Base-by-base conservation (phyloP, 2,888 invertebrate species). In the Drosophila leonis region DNA sequence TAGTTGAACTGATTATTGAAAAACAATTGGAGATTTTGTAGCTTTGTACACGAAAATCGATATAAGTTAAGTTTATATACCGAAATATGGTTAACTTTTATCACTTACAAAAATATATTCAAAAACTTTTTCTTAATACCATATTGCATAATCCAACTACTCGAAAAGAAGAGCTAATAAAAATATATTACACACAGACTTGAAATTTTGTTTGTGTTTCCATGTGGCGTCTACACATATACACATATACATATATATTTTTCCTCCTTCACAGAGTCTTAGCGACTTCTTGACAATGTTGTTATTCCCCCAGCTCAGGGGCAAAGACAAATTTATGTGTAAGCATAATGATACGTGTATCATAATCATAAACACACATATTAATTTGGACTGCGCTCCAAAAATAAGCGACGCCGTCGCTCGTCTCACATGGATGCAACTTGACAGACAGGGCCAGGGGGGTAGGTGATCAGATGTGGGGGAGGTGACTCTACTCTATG, bases 331-430 rank as follows among this genome's bases (percentile, higher is more conserved):
- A 78, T 74, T 65, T 78, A 78, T 78, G 65, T 61, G 24, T 59
- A 65, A 67, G 67, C 78, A 78, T 75, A 78, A 78, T 75, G 86
- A 73, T 83, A 72, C 83, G 75, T 85, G 83, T 88, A 83, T 88
- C 86, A 83, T 83, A 88, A 83, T 83, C 88, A 80, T 85, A 86
- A 88, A 83, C 89, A 88, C 74, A 87, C 74, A 88, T 88, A 84
- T 88, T 88, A 83, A 84, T 88, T 88, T 88, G 89, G 89, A 69
- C 76, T 75, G 81, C 72, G 81, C 74, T 84, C 84, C 84, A 88
- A 84, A 84, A 84, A 84, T 84, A 84, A 82, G 82, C 79, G 67
- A 83, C 54, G 83, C 72, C 81, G 78, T 51, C 73, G 76, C 76
- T 71, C 83, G 87, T 78, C 65, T 76, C 89, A 86, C 83, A 83